Conservation (phyloP, 2,888 invertebrate species). For the Cylindroiulus punctatus region DNA sequence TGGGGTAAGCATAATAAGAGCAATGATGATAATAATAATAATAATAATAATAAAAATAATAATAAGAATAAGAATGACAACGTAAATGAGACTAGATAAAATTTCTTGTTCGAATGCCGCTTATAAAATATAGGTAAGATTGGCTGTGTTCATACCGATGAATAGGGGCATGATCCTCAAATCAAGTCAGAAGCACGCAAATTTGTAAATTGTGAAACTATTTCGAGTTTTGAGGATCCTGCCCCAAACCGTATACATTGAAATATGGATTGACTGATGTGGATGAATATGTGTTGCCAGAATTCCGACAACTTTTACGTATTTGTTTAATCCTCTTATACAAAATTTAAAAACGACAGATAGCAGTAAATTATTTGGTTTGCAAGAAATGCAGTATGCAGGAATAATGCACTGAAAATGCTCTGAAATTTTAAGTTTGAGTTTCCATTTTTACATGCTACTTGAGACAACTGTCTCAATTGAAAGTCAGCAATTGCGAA, state of each 20-base stretch:
- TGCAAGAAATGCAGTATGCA: neutral
- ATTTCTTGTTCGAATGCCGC: constrained; percentile 9
- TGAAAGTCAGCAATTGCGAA: neutral
- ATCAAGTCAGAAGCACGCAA: neutral
- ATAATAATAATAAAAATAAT: constrained; percentile 1
- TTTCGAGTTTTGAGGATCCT: neutral
- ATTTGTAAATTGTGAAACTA: neutral
- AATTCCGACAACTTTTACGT: neutral
- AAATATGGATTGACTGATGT: neutral
- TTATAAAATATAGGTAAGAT: neutral
- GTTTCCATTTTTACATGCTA: neutral
- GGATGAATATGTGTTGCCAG: neutral
- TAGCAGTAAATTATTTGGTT: neutral
- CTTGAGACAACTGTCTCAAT: neutral
- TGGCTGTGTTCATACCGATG: constrained; percentile 27
- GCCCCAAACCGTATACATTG: constrained; percentile 12
- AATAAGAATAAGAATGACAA: constrained; percentile 3
- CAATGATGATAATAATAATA: constrained; percentile 15
- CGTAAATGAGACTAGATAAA: constrained; percentile 26
- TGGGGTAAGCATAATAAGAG: neutral
- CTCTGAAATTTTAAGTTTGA: neutral
- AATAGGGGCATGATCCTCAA: neutral
- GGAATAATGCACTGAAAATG: neutral
- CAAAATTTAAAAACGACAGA: neutral
- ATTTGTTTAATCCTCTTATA: neutral